These are phyloP conservation scores for Anastatus disparis DNA, from an alignment of 1,140 invertebrate species.

Conservation along the genomic window DNA sequence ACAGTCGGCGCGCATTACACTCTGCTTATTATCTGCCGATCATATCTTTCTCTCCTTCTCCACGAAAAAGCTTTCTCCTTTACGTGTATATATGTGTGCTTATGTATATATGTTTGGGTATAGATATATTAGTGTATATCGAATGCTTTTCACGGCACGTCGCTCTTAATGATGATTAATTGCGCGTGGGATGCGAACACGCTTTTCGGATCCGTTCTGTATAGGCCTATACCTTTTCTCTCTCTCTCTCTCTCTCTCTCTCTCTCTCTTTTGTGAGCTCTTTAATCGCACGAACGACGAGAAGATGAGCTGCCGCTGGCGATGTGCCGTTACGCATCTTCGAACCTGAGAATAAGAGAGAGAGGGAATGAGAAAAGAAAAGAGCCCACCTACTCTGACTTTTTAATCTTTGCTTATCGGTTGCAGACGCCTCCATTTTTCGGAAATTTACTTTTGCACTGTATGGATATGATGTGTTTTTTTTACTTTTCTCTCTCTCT, in stretches of 20 bases:
- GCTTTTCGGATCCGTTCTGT: not conserved
- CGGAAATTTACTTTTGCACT: not conserved
- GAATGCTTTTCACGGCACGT: no score
- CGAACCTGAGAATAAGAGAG: no score
- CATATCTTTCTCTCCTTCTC: no score
- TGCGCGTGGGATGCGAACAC: conserved; percentile 1
- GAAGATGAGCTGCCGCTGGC: not conserved
- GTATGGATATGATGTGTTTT: not conserved
- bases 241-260: not conserved
- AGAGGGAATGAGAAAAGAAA: not conserved
- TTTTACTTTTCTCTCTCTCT: no score
- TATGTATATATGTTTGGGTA: no score
- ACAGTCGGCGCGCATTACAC: not conserved
- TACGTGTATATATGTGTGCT: no score
- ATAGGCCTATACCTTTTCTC: not conserved
- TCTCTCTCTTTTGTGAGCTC: not conserved
- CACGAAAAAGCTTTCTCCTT: no score
- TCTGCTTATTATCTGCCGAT: no score
- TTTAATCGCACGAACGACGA: not conserved
- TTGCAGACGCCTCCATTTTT: not conserved
- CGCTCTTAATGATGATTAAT: conserved; percentile 37
- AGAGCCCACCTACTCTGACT: not conserved
- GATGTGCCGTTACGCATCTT: not conserved
- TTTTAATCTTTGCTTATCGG: conserved; percentile 8
- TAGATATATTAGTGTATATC: no score